Conservation (phyloP, 2,888 invertebrate genomes). For the Spatulosminthurus flaviceps region DNA sequence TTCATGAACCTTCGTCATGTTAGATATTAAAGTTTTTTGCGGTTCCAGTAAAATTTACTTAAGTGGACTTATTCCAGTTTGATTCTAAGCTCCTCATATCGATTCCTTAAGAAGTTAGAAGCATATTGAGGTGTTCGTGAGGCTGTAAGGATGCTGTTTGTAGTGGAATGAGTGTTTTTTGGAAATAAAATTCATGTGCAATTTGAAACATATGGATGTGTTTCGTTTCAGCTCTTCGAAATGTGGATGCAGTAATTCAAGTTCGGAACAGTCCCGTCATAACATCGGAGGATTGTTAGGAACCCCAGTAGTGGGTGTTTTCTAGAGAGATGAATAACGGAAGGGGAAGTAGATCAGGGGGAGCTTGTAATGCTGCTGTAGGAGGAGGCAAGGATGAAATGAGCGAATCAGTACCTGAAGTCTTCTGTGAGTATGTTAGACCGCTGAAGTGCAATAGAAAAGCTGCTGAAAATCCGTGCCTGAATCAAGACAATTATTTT, state of each 20-base stretch:
- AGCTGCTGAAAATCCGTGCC: constrained; percentile 30
- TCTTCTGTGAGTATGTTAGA: background rate
- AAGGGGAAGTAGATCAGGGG: background rate
- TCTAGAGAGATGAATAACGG: background rate
- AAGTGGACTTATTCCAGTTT: too few relatives aligned
- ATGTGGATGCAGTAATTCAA: background rate
- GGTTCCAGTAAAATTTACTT: too few relatives aligned
- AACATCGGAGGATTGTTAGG: background rate
- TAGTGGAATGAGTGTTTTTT: too few relatives aligned
- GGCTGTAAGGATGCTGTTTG: too few relatives aligned
- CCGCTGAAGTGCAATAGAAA: constrained; percentile 41
- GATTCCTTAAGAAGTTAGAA: too few relatives aligned
- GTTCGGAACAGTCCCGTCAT: background rate
- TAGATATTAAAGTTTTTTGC: too few relatives aligned
- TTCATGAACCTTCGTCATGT: too few relatives aligned
- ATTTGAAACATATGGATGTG: too few relatives aligned
- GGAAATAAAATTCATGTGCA: too few relatives aligned
- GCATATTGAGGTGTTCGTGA: too few relatives aligned
- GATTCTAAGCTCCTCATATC: too few relatives aligned
- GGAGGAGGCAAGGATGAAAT: background rate
- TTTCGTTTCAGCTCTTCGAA: background rate
- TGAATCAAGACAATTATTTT: constrained; percentile 34
- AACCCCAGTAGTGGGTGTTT: background rate
- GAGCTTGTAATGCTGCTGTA: background rate
- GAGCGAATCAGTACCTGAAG: constrained; percentile 38